These are phyloP conservation scores for Olivierus martensii DNA, from an alignment of 1,140 invertebrate species.

Conservation along the genomic window DNA sequence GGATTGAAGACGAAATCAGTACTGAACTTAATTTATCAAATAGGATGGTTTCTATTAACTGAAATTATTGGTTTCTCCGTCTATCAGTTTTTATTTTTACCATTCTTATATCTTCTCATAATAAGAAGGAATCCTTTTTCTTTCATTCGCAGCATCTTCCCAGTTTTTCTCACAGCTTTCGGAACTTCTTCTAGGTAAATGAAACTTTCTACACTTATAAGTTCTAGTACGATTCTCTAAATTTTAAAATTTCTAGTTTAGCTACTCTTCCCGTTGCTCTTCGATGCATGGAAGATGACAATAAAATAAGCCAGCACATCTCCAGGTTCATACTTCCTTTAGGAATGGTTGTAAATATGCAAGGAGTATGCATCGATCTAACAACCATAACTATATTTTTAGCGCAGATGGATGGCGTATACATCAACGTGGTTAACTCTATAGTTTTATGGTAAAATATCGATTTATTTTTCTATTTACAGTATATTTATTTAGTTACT, in stretches of 20 bases:
- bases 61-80: conserved; percentile 67
- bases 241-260: conserved; percentile 49
- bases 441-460: conserved; percentile 58
- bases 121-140: conserved; percentile 73
- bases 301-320: conserved; percentile 72
- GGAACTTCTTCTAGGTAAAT: conserved; percentile 81
- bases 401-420: conserved; percentile 75
- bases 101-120: conserved; percentile 65
- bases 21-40: conserved; percentile 57
- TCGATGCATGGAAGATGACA: conserved; percentile 79
- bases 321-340: conserved; percentile 81
- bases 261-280: conserved; percentile 90
- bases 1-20: conserved; percentile 69
- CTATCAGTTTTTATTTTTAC: conserved; percentile 74
- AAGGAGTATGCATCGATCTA: conserved; percentile 83
- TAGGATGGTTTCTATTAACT: conserved; percentile 75
- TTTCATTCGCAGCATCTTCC: conserved; percentile 66
- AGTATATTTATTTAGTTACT: not conserved
- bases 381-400: conserved; percentile 78
- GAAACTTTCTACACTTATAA: conserved; percentile 16
- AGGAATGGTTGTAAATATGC: conserved; percentile 88
- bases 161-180: conserved; percentile 77
- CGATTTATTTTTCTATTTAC: not conserved
- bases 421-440: conserved; percentile 58
- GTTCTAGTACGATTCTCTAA: not conserved